Conservation (phyloP, 2,797 vertebrate species). For the Hybognathus amarus region DNA sequence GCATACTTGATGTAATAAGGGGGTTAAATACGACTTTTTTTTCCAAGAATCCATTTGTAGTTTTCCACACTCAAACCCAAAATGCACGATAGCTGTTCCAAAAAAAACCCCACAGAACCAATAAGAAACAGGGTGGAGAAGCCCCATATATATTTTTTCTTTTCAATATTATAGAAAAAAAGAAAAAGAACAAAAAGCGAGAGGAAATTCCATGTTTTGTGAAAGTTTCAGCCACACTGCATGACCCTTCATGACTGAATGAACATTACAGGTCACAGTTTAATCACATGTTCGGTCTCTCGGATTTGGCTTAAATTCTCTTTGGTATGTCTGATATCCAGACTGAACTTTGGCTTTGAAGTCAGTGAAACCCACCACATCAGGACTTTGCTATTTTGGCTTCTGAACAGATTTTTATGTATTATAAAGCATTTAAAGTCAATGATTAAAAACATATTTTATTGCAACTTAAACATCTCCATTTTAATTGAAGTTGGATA, state of each 20-base stretch:
- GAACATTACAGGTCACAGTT: constrained; percentile 11
- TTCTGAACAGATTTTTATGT: neutral
- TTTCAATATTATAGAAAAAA: neutral
- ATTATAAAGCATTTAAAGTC: neutral
- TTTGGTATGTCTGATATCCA: constrained; percentile 14
- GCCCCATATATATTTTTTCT: neutral
- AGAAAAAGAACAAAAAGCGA: neutral
- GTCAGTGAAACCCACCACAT: neutral
- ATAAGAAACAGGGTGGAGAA: constrained; percentile 70
- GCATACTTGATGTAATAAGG: constrained; percentile 25
- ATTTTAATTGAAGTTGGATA: neutral
- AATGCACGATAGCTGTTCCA: constrained; percentile 56
- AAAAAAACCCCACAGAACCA: constrained; percentile 58
- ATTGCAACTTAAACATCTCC: no score
- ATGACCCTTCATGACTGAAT: constrained; percentile 21
- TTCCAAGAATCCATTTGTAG: constrained; percentile 56
- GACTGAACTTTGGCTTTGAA: neutral
- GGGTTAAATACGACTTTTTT: constrained; percentile 28
- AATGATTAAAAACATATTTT: neutral
- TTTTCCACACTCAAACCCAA: constrained; percentile 31
- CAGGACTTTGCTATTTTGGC: neutral
- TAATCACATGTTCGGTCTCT: constrained; percentile 39
- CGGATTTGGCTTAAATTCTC: constrained; percentile 33
- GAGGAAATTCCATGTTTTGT: neutral
- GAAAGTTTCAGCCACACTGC: constrained; percentile 4